phyloP scores from a whole-genome alignment of 2,888 invertebrate genomes.

The Cephus rjabovi region DNA sequence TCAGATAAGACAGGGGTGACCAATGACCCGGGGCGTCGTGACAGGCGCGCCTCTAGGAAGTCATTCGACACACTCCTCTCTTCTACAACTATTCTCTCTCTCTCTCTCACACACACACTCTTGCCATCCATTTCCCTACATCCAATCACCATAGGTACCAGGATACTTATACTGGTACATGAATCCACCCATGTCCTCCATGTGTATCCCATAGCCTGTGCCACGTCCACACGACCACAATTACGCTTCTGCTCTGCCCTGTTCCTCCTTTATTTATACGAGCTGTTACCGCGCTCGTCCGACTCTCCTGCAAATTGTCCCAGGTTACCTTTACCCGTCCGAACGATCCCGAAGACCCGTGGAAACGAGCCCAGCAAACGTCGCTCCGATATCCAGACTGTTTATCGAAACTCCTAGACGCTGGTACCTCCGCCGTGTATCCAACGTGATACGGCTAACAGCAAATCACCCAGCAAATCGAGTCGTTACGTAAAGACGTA shows the following conservation, averaged over 20 bases:
- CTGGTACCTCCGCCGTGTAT: background rate
- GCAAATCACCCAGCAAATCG: background rate
- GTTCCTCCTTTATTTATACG: slow-evolving; percentile 23
- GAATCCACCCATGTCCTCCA: background rate
- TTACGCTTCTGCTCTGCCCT: slow-evolving; percentile 9
- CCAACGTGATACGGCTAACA: background rate
- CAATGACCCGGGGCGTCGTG: slow-evolving; percentile 63
- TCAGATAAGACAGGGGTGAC: slow-evolving; percentile 56
- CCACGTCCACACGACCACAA: slow-evolving; percentile 14
- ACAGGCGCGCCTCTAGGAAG: slow-evolving; percentile 64
- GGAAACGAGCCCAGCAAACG: background rate
- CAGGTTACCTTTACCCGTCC: slow-evolving; percentile 5
- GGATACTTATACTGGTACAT: background rate
- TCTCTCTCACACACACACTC: slow-evolving; percentile 19
- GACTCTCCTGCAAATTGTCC: slow-evolving; percentile 22
- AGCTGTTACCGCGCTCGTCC: slow-evolving; percentile 10
- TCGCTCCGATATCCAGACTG: background rate
- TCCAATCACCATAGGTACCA: slow-evolving; percentile 12
- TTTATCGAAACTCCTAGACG: background rate
- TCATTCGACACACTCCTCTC: slow-evolving; percentile 47
- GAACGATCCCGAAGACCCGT: background rate
- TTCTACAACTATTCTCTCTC: background rate
- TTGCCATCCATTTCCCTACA: slow-evolving; percentile 16
- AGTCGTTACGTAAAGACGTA: background rate
- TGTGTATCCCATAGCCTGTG: slow-evolving; percentile 1